Evolutionary conservation across 1,140 invertebrate genomes (phyloP).

Genomic region (Laupala kohalensis): DNA sequence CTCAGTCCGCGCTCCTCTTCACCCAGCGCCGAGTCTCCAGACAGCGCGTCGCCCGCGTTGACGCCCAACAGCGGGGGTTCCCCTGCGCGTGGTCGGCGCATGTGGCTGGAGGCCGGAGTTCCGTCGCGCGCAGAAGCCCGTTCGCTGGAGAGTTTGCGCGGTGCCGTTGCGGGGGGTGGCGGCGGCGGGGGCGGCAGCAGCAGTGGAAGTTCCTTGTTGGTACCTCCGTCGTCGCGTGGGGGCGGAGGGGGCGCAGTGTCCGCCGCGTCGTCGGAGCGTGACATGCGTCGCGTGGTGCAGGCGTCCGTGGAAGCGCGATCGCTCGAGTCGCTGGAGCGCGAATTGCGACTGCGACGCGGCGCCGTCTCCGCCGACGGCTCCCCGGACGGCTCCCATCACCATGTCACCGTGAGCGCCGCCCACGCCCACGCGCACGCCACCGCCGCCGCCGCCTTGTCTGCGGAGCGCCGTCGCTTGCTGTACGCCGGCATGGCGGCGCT

Average conservation of each 20-base stretch:
- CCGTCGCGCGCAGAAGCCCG: too few relatives aligned
- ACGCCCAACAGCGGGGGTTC: too few relatives aligned
- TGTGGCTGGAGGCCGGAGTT: too few relatives aligned
- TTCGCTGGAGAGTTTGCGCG: too few relatives aligned
- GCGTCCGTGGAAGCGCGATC: conserved; percentile 36
- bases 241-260: conserved; percentile 23
- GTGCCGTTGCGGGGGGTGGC: too few relatives aligned
- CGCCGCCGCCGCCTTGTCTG: background rate
- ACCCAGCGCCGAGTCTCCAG: too few relatives aligned
- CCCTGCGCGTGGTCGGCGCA: too few relatives aligned
- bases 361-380: conserved; percentile 41
- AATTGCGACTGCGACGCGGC: conserved; percentile 37
- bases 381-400: conserved; percentile 26
- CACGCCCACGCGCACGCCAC: background rate
- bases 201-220: too few relatives aligned
- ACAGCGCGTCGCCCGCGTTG: too few relatives aligned
- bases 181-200: too few relatives aligned
- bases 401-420: conserved; percentile 29
- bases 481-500: conserved; percentile 38
- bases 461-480: conserved; percentile 43
- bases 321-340: conserved; percentile 39
- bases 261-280: conserved; percentile 45
- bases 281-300: conserved; percentile 40
- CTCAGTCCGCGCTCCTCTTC: too few relatives aligned
- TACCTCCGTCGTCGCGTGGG: conserved; percentile 31